Conservation (phyloP, 2,888 invertebrate genomes). For the Agrilus biguttatus region DNA sequence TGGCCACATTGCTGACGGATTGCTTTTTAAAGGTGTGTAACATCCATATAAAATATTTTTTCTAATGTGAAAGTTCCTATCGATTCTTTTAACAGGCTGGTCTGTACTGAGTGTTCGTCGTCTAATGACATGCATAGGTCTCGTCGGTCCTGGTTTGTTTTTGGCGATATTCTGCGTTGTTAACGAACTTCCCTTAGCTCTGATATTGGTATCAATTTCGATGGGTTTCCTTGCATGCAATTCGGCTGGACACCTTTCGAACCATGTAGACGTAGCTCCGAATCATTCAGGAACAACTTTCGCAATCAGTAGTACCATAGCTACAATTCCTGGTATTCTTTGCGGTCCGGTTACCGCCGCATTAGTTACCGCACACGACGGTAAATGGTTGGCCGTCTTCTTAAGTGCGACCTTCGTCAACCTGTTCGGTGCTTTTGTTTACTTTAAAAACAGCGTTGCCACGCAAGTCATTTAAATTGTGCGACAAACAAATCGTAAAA, state of each 20-base stretch:
- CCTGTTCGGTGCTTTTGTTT: slow-evolving; percentile 56
- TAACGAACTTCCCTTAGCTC: slow-evolving; percentile 50
- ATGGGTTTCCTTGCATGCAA: slow-evolving; percentile 64
- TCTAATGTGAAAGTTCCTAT: too few relatives aligned
- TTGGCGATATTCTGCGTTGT: slow-evolving; percentile 56
- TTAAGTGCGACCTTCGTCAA: slow-evolving; percentile 56
- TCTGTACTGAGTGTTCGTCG: slow-evolving; percentile 53
- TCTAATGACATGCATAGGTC: slow-evolving; percentile 56
- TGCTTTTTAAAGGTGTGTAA: slow-evolving; percentile 23
- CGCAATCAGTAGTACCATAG: slow-evolving; percentile 61
- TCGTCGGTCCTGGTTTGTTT: slow-evolving; percentile 57
- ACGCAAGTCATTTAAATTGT: slow-evolving; percentile 41
- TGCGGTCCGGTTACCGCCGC: slow-evolving; percentile 66
- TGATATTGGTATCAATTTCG: slow-evolving; percentile 56
- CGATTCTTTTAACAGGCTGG: slow-evolving; percentile 30
- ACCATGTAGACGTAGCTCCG: slow-evolving; percentile 64
- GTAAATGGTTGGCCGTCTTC: slow-evolving; percentile 62
- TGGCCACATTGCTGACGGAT: slow-evolving; percentile 56
- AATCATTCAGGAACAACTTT: slow-evolving; percentile 65
- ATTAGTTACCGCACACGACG: slow-evolving; percentile 51
- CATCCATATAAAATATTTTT: too few relatives aligned
- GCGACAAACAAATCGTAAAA: not conserved
- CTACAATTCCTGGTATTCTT: slow-evolving; percentile 59
- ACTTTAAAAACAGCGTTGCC: slow-evolving; percentile 57
- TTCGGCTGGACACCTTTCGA: slow-evolving; percentile 60